phyloP scores from a whole-genome alignment of 2,797 vertebrate genomes.

The Myotis daubentonii region DNA sequence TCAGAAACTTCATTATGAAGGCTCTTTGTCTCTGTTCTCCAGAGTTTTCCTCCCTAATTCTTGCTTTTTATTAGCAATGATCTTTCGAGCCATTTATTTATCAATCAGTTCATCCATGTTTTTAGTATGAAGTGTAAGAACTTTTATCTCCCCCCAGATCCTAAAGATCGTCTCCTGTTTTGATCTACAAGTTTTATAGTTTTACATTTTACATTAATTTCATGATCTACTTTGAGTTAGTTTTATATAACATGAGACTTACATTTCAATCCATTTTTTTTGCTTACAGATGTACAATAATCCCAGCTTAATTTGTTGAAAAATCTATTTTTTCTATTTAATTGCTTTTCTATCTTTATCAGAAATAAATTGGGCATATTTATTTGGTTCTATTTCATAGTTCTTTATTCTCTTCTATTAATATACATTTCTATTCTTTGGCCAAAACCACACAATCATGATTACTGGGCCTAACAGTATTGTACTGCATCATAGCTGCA shows the following conservation, averaged over 20 bases:
- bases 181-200: background rate
- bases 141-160: background rate
- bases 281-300: background rate
- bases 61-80: background rate
- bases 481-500: background rate
- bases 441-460: background rate
- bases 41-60: background rate
- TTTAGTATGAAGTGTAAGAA: background rate
- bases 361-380: background rate
- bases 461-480: background rate
- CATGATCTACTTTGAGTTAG: background rate
- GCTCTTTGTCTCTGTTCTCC: background rate
- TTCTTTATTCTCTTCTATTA: background rate
- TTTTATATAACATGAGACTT: background rate
- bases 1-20: background rate
- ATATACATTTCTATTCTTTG: background rate
- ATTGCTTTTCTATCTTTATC: background rate
- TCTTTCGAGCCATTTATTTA: background rate
- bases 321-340: background rate
- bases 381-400: background rate
- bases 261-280: background rate
- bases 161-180: background rate
- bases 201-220: background rate
- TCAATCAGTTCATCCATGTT: background rate
- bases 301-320: background rate